phyloP scores from a whole-genome alignment of 37 sponge, comb jelly and placozoan genomes.

The Chondrosia reniformis region DNA sequence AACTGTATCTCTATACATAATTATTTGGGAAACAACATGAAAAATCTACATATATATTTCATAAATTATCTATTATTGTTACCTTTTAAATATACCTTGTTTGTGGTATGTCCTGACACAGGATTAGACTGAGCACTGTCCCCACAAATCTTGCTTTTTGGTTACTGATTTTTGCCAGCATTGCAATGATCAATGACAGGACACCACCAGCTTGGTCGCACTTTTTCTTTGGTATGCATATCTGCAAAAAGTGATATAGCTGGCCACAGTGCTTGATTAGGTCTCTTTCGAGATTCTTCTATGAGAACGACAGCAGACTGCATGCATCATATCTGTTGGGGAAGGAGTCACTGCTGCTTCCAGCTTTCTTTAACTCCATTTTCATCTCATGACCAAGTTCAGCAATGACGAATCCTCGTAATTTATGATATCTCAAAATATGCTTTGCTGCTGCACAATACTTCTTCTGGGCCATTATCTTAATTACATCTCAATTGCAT shows the following conservation, averaged over 20 bases:
- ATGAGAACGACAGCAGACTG: conserved; percentile 7
- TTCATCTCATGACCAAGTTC: neutral
- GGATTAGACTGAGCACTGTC: neutral
- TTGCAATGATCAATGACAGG: conserved; percentile 20
- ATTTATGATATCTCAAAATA: neutral
- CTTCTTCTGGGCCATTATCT: neutral
- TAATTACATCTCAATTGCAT: neutral
- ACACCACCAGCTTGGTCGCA: conserved; percentile 2
- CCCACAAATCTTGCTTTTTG: conserved; percentile 8
- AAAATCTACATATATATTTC: neutral
- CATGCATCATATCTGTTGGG: neutral
- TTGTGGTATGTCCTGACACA: conserved; percentile 22
- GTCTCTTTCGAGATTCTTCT: neutral
- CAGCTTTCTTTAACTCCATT: conserved; percentile 1
- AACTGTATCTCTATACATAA: neutral
- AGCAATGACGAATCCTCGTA: neutral
- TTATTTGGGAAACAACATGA: neutral
- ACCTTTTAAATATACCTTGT: neutral
- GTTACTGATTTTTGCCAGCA: conserved; percentile 7
- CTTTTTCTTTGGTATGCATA: conserved; percentile 1
- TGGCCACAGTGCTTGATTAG: neutral
- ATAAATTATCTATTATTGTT: neutral
- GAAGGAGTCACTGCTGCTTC: neutral
- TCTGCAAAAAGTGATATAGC: neutral
- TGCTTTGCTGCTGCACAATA: conserved; percentile 12